Evolutionary conservation across 1,140 invertebrate species (phyloP).

Genomic region (Babylonia areolata): DNA sequence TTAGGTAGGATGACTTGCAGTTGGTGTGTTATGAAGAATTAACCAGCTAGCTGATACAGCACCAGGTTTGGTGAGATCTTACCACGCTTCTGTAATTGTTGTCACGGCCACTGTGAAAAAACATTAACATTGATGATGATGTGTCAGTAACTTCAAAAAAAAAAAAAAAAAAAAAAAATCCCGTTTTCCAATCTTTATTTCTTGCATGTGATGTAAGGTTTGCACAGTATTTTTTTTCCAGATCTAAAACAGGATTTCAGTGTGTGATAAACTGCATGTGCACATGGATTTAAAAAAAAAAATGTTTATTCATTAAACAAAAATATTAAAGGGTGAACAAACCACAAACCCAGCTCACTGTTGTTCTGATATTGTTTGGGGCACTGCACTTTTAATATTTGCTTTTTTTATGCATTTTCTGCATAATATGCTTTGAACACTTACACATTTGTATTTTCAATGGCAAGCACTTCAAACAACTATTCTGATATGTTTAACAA

Average conservation of each 20-base stretch:
- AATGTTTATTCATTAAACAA: not conserved
- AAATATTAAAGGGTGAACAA: not conserved
- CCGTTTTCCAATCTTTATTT: no score
- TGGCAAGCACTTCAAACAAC: no score
- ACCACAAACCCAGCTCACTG: not conserved
- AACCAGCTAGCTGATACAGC: not conserved
- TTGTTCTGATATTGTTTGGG: not conserved
- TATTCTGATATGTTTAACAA: no score
- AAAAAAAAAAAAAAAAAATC: no score
- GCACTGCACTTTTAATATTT: not conserved
- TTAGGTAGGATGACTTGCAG: constrained; percentile 7
- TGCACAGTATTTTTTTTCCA: not conserved
- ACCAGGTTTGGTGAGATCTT: not conserved
- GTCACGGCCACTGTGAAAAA: not conserved
- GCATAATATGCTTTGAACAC: no score
- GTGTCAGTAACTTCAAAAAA: not conserved
- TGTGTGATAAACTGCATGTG: not conserved
- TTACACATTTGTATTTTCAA: no score
- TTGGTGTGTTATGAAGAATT: not conserved
- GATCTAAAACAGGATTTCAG: no score
- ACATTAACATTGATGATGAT: not conserved
- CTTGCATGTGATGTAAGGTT: not conserved
- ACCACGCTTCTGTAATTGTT: not conserved
- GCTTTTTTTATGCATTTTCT: no score
- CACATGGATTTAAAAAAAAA: not conserved